Base-by-base conservation (phyloP, 2,113 vertebrate genomes). In the Mola mola region DNA sequence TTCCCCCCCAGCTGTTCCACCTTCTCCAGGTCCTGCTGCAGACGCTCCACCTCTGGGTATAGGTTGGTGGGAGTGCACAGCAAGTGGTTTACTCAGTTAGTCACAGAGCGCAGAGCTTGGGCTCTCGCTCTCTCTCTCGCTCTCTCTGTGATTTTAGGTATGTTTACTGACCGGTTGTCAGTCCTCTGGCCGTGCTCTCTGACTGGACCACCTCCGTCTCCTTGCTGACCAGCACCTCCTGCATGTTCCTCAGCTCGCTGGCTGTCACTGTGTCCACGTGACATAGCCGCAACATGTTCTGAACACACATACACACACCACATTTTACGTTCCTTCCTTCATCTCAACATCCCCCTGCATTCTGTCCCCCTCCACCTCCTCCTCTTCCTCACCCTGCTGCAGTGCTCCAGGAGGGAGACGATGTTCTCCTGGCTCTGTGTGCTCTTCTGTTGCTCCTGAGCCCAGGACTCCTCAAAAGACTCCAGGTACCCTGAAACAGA, bases 141-240 rank as follows among this genome's bases (percentile, higher is more conserved):
- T n/a, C n/a, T n/a, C n/a, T n/a, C n/a, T n/a, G n/a, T n/a, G n/a
- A n/a, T n/a, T n/a, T n/a, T n/a, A n/a, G n/a, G n/a, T n/a, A n/a
- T n/a, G n/a, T n/a, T n/a, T 5, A 62, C 91, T 89, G 16, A 98
- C 97, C 96, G 81, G 94, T 92, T 61, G 93, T 87, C 71, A 99
- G 88, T 71, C 95, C 95, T 66, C 88, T 93, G 63, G 95, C 93
- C 2, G 97, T 99, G 81, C 86, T 96, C 76, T 96, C 94, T 49
- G 96, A 99, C 75, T 96, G 97, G 75, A 95, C 93, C 93, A 98
- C 94, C 90, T 97, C 97, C 0, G 88, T 95, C 84, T 97, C 97
- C 82, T 99, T 99, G 86, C 94, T 96, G 78, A 90, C 93, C 72
- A 99, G 94, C 72, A 97, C 95, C 67, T 98, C 96, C 77, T 99